Percentiles rank a stretch among this genome's conserved stretches.
Conservation (phyloP, 37 sponge, comb jelly and placozoan genomes). For the Beroe forskalii region DNA sequence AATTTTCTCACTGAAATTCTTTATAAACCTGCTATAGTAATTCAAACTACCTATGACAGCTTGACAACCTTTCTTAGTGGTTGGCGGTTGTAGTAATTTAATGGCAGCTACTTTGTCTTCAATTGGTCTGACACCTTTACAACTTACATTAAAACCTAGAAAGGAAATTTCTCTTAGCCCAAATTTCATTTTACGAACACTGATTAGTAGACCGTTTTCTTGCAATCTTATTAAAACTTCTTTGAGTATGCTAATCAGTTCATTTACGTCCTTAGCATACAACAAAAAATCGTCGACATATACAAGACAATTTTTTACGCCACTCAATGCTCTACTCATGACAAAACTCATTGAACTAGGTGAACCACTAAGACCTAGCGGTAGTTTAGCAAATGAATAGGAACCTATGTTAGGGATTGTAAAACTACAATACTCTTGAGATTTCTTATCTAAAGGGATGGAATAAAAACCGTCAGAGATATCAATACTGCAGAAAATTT, state of each 20-base stretch:
- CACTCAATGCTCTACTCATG: background rate
- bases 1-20: background rate
- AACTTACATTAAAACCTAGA: background rate
- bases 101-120: background rate
- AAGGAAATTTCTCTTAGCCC: background rate
- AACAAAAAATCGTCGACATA: background rate
- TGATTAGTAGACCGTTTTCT: background rate
- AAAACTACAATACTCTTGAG: background rate
- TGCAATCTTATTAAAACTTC: background rate
- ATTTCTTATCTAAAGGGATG: background rate
- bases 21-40: background rate
- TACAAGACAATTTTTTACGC: background rate
- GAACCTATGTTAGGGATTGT: background rate
- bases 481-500: background rate
- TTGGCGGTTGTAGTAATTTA: background rate
- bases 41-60: background rate
- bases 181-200: background rate
- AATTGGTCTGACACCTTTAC: background rate
- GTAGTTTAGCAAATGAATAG: background rate
- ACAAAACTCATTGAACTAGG: background rate
- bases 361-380: background rate
- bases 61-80: background rate
- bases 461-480: background rate
- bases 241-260: background rate
- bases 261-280: background rate